phyloP scores from a whole-genome alignment of 2,888 invertebrate genomes.

The Megastigmus dorsalis region DNA sequence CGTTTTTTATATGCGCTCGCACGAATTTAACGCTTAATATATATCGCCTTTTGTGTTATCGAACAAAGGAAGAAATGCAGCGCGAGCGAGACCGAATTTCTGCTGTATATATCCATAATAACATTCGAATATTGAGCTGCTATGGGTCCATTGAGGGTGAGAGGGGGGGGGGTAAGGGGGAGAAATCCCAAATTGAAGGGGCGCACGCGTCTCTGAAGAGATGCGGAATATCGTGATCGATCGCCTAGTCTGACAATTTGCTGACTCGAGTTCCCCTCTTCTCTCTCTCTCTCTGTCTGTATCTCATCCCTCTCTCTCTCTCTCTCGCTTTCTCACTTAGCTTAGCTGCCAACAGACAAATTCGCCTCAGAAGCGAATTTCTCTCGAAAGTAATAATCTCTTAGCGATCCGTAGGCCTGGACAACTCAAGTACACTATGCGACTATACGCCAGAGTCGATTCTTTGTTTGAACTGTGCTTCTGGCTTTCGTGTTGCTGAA shows the following conservation, averaged over 20 bases:
- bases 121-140: too few species aligned
- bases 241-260: constrained; percentile 28
- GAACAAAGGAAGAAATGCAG: too few species aligned
- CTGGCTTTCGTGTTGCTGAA: too few species aligned
- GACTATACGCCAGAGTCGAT: neutral
- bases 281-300: neutral
- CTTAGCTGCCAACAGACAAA: neutral
- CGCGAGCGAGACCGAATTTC: too few species aligned
- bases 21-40: too few species aligned
- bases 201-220: neutral
- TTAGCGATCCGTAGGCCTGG: neutral
- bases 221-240: constrained; percentile 39
- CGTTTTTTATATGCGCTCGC: too few species aligned
- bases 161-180: neutral
- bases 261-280: neutral
- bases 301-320: neutral
- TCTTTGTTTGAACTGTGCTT: neutral
- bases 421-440: too few species aligned
- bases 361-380: constrained; percentile 3
- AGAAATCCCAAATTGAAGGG: constrained; percentile 10
- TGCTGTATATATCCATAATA: too few species aligned
- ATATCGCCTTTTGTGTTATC: too few species aligned
- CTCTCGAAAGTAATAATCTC: constrained; percentile 6
- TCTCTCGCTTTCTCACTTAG: neutral
- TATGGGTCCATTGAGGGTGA: neutral